phyloP scores from a whole-genome alignment of 2,888 invertebrate species.

The Callyntrura guangdongensis region DNA sequence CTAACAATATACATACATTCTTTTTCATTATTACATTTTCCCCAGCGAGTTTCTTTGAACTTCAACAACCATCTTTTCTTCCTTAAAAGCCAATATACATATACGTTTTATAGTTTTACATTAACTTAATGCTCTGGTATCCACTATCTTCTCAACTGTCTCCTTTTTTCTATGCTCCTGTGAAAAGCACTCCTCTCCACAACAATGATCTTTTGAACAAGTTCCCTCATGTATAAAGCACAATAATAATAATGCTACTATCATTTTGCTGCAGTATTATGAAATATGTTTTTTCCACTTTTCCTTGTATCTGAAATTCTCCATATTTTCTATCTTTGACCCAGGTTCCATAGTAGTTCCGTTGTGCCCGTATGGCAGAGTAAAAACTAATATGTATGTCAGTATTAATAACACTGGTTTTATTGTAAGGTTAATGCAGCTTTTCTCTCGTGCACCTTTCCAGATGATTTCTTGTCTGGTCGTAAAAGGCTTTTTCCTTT shows the following conservation, averaged over 20 bases:
- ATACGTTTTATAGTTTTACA: neutral
- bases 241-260: slow-evolving; percentile 2
- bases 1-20: neutral
- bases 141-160: neutral
- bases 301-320: neutral
- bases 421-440: neutral
- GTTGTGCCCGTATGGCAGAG: neutral
- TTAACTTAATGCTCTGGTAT: too few species aligned
- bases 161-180: neutral
- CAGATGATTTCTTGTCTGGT: slow-evolving; percentile 2
- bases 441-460: slow-evolving; percentile 13
- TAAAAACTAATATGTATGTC: neutral
- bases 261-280: neutral
- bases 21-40: slow-evolving; percentile 13
- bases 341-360: too few species aligned
- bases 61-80: neutral
- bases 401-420: slow-evolving; percentile 4
- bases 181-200: neutral
- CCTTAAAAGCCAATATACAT: neutral
- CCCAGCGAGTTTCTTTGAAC: neutral
- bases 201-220: neutral
- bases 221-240: neutral
- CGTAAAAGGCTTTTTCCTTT: neutral
- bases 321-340: too few species aligned
- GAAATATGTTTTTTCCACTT: neutral